Evolutionary conservation across 2,888 invertebrate genomes (phyloP).

Genomic region (Magallana nippona): DNA sequence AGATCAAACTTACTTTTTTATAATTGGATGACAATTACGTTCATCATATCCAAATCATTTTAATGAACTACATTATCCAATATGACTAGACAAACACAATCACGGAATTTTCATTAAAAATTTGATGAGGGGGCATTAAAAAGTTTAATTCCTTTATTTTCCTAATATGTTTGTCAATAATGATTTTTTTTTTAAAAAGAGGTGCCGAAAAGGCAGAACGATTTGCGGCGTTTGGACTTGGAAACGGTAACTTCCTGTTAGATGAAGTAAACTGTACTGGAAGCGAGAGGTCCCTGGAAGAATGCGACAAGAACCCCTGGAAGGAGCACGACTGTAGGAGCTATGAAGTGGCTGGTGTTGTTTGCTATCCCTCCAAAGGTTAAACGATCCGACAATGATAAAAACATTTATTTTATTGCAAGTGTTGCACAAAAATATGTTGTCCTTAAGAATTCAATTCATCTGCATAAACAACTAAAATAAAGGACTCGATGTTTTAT

Average conservation of each 20-base stretch:
- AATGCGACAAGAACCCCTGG: constrained; percentile 87
- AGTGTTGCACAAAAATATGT: too few relatives aligned
- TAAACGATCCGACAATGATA: neutral
- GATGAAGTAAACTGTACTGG: constrained; percentile 87
- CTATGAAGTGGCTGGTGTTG: constrained; percentile 78
- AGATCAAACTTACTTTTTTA: too few relatives aligned
- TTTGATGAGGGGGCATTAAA: too few relatives aligned
- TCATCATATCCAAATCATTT: too few relatives aligned
- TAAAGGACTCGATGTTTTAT: too few relatives aligned
- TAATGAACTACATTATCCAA: too few relatives aligned
- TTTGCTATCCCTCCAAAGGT: constrained; percentile 71
- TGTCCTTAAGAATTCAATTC: too few relatives aligned
- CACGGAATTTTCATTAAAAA: too few relatives aligned
- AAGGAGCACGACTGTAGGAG: constrained; percentile 85
- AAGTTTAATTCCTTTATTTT: neutral
- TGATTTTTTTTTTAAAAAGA: constrained; percentile 39
- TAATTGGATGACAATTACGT: too few relatives aligned
- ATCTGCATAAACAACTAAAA: too few relatives aligned
- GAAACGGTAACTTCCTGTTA: constrained; percentile 83
- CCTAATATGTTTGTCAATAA: neutral
- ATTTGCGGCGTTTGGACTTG: constrained; percentile 74
- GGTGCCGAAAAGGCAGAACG: constrained; percentile 56
- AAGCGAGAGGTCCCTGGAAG: constrained; percentile 83
- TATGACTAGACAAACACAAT: too few relatives aligned
- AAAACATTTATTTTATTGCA: too few relatives aligned